These are phyloP conservation scores for Colletes latitarsis DNA, from an alignment of 1,140 invertebrate species.

Conservation along the genomic window DNA sequence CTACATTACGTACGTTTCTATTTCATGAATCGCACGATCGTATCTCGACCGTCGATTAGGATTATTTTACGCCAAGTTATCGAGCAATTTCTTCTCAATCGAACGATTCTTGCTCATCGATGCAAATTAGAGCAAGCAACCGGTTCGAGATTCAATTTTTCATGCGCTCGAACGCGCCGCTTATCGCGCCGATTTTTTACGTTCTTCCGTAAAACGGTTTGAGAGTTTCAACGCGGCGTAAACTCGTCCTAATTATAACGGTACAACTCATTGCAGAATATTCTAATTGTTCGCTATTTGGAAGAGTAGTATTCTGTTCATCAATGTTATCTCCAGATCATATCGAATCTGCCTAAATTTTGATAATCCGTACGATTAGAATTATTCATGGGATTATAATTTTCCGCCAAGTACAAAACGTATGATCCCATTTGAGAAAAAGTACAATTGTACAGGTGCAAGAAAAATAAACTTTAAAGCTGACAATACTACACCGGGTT, in stretches of 20 bases:
- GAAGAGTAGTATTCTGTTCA: no score
- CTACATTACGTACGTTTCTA: no score
- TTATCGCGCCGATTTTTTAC: neutral
- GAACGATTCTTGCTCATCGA: neutral
- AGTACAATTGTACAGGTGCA: no score
- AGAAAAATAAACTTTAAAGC: neutral
- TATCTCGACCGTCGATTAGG: neutral
- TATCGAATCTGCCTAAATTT: no score
- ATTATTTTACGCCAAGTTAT: no score
- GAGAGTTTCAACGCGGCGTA: constrained; percentile 19
- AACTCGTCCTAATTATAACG: constrained; percentile 47
- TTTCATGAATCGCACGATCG: neutral
- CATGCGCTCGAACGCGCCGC: neutral
- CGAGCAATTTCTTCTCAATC: neutral
- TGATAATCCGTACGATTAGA: no score
- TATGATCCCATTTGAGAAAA: no score
- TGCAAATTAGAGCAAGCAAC: constrained; percentile 17
- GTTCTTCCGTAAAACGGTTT: neutral
- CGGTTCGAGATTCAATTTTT: constrained; percentile 27
- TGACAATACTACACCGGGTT: neutral
- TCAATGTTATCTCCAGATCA: no score
- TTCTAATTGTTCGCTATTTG: constrained; percentile 14
- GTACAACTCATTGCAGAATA: constrained; percentile 29
- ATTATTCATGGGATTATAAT: no score
- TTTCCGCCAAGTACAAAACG: no score